Evolutionary conservation across 2,113 vertebrate species (phyloP), one percentile per base, ranked within the genome.

Genomic region (Falcunculus frontatus): DNA sequence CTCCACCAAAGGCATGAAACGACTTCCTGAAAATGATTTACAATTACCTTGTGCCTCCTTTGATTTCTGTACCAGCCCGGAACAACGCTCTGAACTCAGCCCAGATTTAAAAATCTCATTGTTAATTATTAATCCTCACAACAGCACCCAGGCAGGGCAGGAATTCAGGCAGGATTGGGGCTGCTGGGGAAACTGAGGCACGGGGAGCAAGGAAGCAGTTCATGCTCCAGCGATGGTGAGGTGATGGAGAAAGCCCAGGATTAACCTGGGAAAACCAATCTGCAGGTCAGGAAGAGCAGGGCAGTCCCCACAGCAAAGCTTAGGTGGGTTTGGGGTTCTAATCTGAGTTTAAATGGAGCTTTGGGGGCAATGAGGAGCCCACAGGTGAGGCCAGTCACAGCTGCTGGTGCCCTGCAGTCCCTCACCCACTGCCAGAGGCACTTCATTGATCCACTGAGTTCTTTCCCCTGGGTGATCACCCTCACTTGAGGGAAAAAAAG

Each of bases 81-180:
- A 88, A 95, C 76, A 44, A 37, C 3, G 10, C 75, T 57, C 62
- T 7, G 14, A 86, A 60, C 72, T 21, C 44, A 35, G 30, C 72
- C 42, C 64, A 83, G 64, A 39, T 70, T 74, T 33, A 41, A 67
- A 91, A 73, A 88, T 65, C 78, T 42, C 20, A 0, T 5, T 65
- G 79, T 93, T 93, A 96, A 95, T 94, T 83, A 95, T 96, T 94
- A 96, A 91, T 69, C 72, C 59, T 77, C 33, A 22, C 10, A 50
- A 2, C 13, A 91, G 57, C 52, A 60, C 56, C 64, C 60, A 16
- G n/a, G 52, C 50, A 74, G 68, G 67, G 50, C 33, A 59, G n/a
- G 29, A 60, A 37, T 1, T 44, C 22, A 4, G 46, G 37, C 41
- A 32, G 4, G 41, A 19, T 1, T 7, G 56, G 41, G 52, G 29